A percentile compares a stretch with the other conserved stretches of the same genome.
Conservation (phyloP, 2,113 vertebrate genomes). For the Apaloderma vittatum region DNA sequence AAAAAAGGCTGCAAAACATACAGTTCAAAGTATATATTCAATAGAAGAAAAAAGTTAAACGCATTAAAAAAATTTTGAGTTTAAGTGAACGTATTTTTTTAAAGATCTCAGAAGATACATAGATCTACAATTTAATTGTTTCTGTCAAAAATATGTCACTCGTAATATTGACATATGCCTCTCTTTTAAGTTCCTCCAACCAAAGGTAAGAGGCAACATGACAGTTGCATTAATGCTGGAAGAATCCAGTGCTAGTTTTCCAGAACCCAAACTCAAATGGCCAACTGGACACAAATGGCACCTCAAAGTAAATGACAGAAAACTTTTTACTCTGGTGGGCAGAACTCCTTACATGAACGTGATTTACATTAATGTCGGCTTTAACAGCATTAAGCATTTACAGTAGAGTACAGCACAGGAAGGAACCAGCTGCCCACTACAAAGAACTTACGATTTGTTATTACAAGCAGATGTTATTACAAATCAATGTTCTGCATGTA, state of each 20-base stretch:
- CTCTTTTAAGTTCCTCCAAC: background rate
- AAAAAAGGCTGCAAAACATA: background rate
- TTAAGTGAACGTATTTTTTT: background rate
- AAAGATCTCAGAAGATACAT: background rate
- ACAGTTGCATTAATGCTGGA: background rate
- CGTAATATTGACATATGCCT: background rate
- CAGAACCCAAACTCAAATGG: background rate
- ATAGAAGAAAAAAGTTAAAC: background rate
- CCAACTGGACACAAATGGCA: background rate
- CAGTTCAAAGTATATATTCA: background rate
- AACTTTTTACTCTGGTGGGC: background rate
- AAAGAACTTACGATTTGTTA: background rate
- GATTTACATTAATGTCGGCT: background rate
- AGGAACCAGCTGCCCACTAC: background rate
- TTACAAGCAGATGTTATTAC: background rate
- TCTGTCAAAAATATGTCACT: background rate
- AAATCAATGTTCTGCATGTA: background rate
- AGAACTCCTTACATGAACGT: background rate
- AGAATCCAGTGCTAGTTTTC: background rate
- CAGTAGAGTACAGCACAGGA: background rate
- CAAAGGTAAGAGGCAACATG: background rate
- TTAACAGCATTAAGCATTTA: background rate
- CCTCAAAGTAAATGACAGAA: background rate
- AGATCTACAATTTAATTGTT: background rate
- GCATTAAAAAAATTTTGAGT: background rate